Conservation (phyloP, 2,888 invertebrate species). For the Heliconius hortense region DNA sequence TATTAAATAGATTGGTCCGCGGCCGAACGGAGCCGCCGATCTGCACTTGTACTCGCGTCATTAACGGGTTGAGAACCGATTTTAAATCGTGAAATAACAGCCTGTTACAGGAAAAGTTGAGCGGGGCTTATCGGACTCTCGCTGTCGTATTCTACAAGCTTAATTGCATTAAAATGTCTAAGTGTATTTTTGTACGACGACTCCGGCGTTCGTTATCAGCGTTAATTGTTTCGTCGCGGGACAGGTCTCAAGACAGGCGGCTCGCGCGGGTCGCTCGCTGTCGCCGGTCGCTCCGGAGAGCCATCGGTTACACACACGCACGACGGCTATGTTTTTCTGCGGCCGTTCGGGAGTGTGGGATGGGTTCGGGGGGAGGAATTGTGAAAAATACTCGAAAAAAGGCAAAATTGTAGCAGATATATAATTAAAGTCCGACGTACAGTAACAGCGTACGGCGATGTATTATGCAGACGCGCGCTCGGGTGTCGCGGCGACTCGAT, state of each 20-base stretch:
- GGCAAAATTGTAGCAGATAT: slow-evolving; percentile 82
- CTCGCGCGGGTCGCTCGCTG: slow-evolving; percentile 42
- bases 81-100: slow-evolving; percentile 82
- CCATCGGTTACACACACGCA: slow-evolving; percentile 63
- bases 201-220: slow-evolving; percentile 42
- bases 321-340: slow-evolving; percentile 67
- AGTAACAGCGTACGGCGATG: slow-evolving; percentile 74
- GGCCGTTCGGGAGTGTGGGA: slow-evolving; percentile 63
- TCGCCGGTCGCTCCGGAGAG: slow-evolving; percentile 46
- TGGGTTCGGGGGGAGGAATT: slow-evolving; percentile 72
- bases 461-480: slow-evolving; percentile 76
- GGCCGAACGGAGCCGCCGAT: slow-evolving; percentile 82
- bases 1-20: slow-evolving; percentile 84
- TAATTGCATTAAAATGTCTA: slow-evolving; percentile 73
- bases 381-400: slow-evolving; percentile 84
- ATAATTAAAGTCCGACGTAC: slow-evolving; percentile 81
- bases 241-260: slow-evolving; percentile 38
- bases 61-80: slow-evolving; percentile 82
- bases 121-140: slow-evolving; percentile 75
- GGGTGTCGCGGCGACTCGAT: slow-evolving; percentile 64
- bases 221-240: slow-evolving; percentile 44
- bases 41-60: slow-evolving; percentile 82
- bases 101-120: slow-evolving; percentile 81
- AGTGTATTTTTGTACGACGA: slow-evolving; percentile 48
- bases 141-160: slow-evolving; percentile 67